A percentile compares a stretch with the other conserved stretches of the same genome.
phyloP scores from a whole-genome alignment of 2,888 invertebrate species.

The Watsonalla cultraria region DNA sequence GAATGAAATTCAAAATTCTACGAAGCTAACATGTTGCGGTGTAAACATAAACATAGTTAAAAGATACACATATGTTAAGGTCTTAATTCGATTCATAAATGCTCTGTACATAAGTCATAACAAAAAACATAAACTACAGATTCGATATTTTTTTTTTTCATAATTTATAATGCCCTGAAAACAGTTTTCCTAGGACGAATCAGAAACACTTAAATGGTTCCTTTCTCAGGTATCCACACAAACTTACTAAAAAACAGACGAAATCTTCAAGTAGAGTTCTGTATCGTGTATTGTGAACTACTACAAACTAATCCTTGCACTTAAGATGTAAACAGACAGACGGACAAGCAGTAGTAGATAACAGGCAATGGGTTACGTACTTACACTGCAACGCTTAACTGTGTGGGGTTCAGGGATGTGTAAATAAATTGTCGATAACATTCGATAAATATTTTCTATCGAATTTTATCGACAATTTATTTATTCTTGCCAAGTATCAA shows the following conservation, averaged over 20 bases:
- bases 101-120: too few species aligned
- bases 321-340: constrained; percentile 60
- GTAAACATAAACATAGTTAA: too few species aligned
- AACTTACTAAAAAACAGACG: constrained; percentile 1
- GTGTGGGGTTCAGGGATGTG: constrained; percentile 23
- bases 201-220: too few species aligned
- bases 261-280: constrained; percentile 5
- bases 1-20: too few species aligned
- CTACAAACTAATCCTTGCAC: constrained; percentile 26
- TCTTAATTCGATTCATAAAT: too few species aligned
- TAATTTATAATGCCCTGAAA: too few species aligned
- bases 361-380: constrained; percentile 58
- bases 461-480: too few species aligned
- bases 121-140: too few species aligned
- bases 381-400: constrained; percentile 39
- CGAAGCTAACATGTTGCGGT: too few species aligned
- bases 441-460: constrained; percentile 8
- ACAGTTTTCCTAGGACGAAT: too few species aligned
- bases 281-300: constrained; percentile 9
- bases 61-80: too few species aligned
- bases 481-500: neutral
- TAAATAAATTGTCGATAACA: neutral
- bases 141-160: too few species aligned
- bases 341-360: constrained; percentile 51
- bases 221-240: neutral